phyloP scores from a whole-genome alignment of 2,888 invertebrate species.

The Alitta virens region DNA sequence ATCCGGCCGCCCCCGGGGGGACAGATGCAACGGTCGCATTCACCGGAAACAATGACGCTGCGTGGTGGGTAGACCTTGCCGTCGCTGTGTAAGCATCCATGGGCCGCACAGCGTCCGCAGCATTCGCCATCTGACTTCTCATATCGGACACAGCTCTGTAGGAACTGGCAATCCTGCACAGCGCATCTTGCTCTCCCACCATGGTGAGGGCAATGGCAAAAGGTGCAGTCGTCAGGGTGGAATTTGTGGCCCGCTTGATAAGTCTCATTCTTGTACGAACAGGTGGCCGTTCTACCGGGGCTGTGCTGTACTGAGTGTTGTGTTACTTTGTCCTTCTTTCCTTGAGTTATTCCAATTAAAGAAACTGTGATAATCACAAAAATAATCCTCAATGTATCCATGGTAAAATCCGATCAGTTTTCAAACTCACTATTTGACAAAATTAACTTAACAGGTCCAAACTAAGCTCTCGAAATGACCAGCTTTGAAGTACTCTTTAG shows the following conservation, averaged over 20 bases:
- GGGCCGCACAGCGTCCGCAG: slow-evolving; percentile 20
- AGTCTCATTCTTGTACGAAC: slow-evolving; percentile 4
- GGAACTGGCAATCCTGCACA: slow-evolving; percentile 20
- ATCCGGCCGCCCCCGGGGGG: slow-evolving; percentile 20
- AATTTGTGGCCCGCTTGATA: slow-evolving; percentile 16
- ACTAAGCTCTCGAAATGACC: too few relatives aligned
- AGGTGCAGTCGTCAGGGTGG: slow-evolving; percentile 22
- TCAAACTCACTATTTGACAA: too few relatives aligned
- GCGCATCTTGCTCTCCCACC: slow-evolving; percentile 20
- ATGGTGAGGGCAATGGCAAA: slow-evolving; percentile 21
- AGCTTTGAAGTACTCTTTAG: too few relatives aligned
- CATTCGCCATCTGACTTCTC: slow-evolving; percentile 16
- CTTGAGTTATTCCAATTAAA: too few relatives aligned
- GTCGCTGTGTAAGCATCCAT: slow-evolving; percentile 22
- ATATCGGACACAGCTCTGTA: slow-evolving; percentile 19
- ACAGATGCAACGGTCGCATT: slow-evolving; percentile 12
- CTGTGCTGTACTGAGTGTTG: too few relatives aligned
- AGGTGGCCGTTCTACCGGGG: not conserved
- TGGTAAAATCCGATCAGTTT: too few relatives aligned
- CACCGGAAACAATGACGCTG: not conserved
- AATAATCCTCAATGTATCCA: too few relatives aligned
- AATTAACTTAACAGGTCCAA: too few relatives aligned
- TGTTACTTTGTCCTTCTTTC: too few relatives aligned
- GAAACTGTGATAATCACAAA: too few relatives aligned
- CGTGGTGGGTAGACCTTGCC: slow-evolving; percentile 11